Base-by-base conservation (phyloP, 2,888 invertebrate species). In the Augochlorella aurata region DNA sequence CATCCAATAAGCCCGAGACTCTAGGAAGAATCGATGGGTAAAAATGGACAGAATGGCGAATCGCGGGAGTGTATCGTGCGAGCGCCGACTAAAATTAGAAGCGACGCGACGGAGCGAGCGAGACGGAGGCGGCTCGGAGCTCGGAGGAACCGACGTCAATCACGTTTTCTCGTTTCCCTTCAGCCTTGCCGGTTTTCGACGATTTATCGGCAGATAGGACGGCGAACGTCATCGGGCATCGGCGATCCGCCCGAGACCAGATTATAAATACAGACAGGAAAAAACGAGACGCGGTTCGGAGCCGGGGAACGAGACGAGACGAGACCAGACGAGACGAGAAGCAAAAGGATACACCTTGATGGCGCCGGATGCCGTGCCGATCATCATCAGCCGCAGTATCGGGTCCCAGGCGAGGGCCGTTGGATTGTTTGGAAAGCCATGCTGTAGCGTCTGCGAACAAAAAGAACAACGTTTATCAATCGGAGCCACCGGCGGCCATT, bases 391-490 rank as follows among this genome's bases (percentile, higher is more conserved):
- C 88, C 97, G 96, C 77, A 98, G 95, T 74, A 97, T 95, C 0
- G 98, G 96, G 94, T 99, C 99, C 96, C 98, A 99, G 45, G 98
- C 98, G 91, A 99, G 94, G 8, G 98, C 97, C 18, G 98, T 97
- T 38, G 99, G 99, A 94, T 98, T 98, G 94, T 98, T 97, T 24
- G 99, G 99, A 94, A 99, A 99, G 84, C 99, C 99, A 96, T 99
- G 99, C 92, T 98, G 98, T 79, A 97, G 96, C 90, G 98, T 98
- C 99, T 99, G 95, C 66, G 95, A 92, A 47, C 66, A 78, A 68
- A 79, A 68, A 67, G 54, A 73, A 47, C 75, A 76, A 44, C 50
- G 52, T 38, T 79, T 68, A 71, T 84, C 74, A 69, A 49, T 8
- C 58, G 24, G 61, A 52, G 65, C 47, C 54, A 18, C 45, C 45